Percentiles rank a stretch among this genome's conserved stretches.
Evolutionary conservation across 2,888 invertebrate species (phyloP).

Genomic region (Cryptophagus acutangulus): DNA sequence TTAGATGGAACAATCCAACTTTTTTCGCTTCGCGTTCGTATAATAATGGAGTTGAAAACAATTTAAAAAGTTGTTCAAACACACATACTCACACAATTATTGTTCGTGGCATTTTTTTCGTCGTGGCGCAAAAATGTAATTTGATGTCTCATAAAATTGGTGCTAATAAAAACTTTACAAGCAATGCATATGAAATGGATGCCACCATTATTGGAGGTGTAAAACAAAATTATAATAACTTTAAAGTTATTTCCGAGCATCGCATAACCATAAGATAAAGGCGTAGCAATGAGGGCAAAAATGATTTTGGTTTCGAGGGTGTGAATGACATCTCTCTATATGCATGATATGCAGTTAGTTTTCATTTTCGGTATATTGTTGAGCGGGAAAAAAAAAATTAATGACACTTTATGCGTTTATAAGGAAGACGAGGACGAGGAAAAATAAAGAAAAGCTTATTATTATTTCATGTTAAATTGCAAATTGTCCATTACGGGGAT

Average conservation of each 20-base stretch:
- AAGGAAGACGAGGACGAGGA: no score
- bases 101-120: no score
- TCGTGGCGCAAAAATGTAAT: no score
- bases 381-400: conserved; percentile 27
- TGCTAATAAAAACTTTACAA: no score
- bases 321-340: conserved; percentile 19
- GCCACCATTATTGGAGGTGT: conserved; percentile 24
- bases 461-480: conserved; percentile 44
- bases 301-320: conserved; percentile 26
- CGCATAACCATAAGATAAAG: conserved; percentile 28
- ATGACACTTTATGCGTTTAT: conserved; percentile 30
- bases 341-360: conserved; percentile 35
- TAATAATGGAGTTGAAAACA: no score
- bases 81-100: no score
- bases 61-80: no score
- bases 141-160: no score
- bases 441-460: conserved; percentile 32
- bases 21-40: no score
- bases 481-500: conserved; percentile 41
- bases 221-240: conserved; percentile 35
- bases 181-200: conserved; percentile 27
- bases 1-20: no score
- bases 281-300: conserved; percentile 18
- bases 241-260: conserved; percentile 29
- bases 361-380: conserved; percentile 29